Evolutionary conservation across 2,113 vertebrate species (phyloP), one percentile per base, ranked within the genome.

Genomic region (Lepus europaeus): DNA sequence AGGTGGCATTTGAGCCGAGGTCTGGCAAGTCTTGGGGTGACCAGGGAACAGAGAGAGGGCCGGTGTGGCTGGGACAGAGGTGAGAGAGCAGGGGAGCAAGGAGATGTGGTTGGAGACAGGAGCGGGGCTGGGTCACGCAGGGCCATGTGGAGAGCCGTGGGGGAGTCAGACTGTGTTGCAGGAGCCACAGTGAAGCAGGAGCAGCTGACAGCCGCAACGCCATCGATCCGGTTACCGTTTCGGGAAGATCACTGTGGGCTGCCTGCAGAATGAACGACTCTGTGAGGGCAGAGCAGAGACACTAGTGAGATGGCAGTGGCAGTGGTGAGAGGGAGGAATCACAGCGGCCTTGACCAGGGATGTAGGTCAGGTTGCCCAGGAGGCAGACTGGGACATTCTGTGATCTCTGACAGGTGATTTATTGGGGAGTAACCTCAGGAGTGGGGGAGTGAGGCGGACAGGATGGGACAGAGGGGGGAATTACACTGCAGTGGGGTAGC

Each of bases 311-410:
- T 61, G 72, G 87, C 68, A 72, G 13, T 31, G 39, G 16, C 7
- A 51, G 16, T 33, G 8, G 56, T 66, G 4, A 73, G 39, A 63
- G 72, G 31, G 73, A 76, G 76, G 86, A 93, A 79, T 83, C 72
- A 66, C 51, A 23, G 36, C 63, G 16, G 17, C 39, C 92, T 79
- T 95, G 74, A 73, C n/a, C 59, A 87, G 79, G 51, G 36, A 16
- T 76, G 33, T 53, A 70, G 79, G 87, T 84, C 72, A 83, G n/a
- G 59, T 89, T 76, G 92, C 90, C 70, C 36, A 80, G 84, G 79
- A 95, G 61, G 93, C 3, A 53, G 80, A 59, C 36, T 72, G 39
- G 63, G 27, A n/a, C 76, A 79, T 83, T 70, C 66, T 69, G 77
- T 76, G 83, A 78, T 49, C 51, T 25, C n/a, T 59, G 25, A 22